Evolutionary conservation across 1,140 invertebrate species (phyloP), one percentile per base, ranked within the genome.

Genomic region (Macrotrachela quadricornifera): DNA sequence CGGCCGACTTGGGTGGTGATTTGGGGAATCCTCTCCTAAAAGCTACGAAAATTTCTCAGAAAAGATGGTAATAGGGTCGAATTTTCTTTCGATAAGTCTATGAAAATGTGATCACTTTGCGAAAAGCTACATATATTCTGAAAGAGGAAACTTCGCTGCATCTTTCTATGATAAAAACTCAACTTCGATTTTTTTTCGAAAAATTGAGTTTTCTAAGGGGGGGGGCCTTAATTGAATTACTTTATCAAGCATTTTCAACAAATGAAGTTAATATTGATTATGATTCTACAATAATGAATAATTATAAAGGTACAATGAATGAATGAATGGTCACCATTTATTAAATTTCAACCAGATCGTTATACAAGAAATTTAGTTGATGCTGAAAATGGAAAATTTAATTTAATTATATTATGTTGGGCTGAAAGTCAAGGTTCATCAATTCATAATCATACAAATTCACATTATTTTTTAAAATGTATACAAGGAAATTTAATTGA

Each of bases 331-430:
- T 82, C 77, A 62, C 85, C 86, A 64, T 96, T 78, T 62, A 87
- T 87, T 14, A 91, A 91, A 66, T 95, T 86, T 64, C 87, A 95
- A 67, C 76, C 81, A 63, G n/a, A n/a, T n/a, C n/a, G 83, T 58
- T 94, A 95, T 63, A 94, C 88, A 0, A 70, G 88, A 18, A 94
- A 94, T 70, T 70, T 95, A 51, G 84, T 94, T 4, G 85, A 92
- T 63, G 78, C 77, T 57, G 88, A 87, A 12, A 96, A 97, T 68
- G 91, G 86, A 1, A 90, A 85, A 66, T 99, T 92, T 68, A 97
- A 99, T 70, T 73, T 99, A 57, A 88, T 99, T 79, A 75, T 94
- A 17, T 66, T 99, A 0, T 95, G 90, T 68, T 99, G 92, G 92
- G 83, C 84, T 37, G 84, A 91, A 64, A 85, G 84, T 21, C 85